These are phyloP conservation scores for Centropus unirufus DNA, from an alignment of 2,113 vertebrate species.

Conservation along the genomic window DNA sequence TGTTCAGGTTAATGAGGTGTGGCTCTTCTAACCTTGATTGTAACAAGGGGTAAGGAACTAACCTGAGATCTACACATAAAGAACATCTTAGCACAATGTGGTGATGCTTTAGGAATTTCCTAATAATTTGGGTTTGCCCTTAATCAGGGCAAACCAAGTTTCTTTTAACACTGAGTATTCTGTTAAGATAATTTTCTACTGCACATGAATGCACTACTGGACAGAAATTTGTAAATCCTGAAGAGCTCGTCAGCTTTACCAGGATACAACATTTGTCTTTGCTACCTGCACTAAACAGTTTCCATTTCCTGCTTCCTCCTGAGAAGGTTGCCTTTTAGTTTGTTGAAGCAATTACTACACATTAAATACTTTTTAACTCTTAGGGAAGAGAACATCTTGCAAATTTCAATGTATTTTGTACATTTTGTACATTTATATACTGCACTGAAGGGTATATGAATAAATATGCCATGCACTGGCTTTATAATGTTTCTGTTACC, in stretches of 20 bases:
- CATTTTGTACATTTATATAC: too few species aligned
- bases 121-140: background rate
- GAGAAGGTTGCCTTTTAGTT: background rate
- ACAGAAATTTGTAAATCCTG: background rate
- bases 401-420: background rate
- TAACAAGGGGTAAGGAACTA: background rate
- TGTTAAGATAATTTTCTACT: background rate
- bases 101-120: background rate
- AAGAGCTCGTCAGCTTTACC: background rate
- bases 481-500: background rate
- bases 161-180: background rate
- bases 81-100: background rate
- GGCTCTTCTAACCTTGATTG: background rate
- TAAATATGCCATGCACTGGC: background rate
- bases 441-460: background rate
- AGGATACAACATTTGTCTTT: background rate
- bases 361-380: background rate
- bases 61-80: background rate
- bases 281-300: background rate
- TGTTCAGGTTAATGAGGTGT: background rate
- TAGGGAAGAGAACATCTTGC: background rate
- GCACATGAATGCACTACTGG: background rate
- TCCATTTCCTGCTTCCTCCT: background rate
- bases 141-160: background rate
- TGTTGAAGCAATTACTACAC: background rate